Conservation (phyloP, 2,888 invertebrate genomes). For the Cosmia pyralina region DNA sequence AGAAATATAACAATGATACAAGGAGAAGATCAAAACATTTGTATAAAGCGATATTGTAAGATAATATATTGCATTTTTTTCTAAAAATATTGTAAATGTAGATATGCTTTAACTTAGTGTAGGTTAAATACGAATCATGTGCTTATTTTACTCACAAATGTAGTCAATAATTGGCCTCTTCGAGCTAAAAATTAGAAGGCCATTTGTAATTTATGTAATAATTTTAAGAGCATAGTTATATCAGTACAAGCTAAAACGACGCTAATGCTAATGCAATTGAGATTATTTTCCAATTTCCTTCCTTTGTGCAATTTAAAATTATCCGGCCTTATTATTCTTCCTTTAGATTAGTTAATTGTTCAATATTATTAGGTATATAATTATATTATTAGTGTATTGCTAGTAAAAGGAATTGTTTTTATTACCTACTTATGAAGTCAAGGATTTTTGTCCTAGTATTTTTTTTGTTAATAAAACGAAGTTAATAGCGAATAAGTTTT, state of each 20-base stretch:
- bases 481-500: constrained; percentile 19
- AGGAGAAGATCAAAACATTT: constrained; percentile 11
- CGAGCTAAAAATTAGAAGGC: constrained; percentile 54
- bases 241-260: constrained; percentile 56
- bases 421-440: constrained; percentile 54
- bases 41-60: not conserved
- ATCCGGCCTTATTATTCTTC: constrained; percentile 44
- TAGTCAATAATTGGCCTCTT: constrained; percentile 48
- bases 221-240: constrained; percentile 60
- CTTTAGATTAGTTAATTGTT: constrained; percentile 46
- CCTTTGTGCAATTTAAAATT: constrained; percentile 42
- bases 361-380: constrained; percentile 29
- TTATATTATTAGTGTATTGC: constrained; percentile 21
- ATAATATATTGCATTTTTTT: constrained; percentile 26
- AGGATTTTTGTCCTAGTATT: constrained; percentile 61
- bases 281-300: constrained; percentile 55
- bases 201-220: constrained; percentile 72
- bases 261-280: constrained; percentile 55
- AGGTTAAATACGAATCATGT: constrained; percentile 18
- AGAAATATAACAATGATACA: not conserved
- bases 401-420: constrained; percentile 56
- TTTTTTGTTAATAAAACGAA: constrained; percentile 57
- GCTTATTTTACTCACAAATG: constrained; percentile 34
- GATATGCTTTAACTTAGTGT: constrained; percentile 26
- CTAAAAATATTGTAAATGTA: constrained; percentile 34